Conservation (phyloP, 2,888 invertebrate species). For the Hartigia nigra region DNA sequence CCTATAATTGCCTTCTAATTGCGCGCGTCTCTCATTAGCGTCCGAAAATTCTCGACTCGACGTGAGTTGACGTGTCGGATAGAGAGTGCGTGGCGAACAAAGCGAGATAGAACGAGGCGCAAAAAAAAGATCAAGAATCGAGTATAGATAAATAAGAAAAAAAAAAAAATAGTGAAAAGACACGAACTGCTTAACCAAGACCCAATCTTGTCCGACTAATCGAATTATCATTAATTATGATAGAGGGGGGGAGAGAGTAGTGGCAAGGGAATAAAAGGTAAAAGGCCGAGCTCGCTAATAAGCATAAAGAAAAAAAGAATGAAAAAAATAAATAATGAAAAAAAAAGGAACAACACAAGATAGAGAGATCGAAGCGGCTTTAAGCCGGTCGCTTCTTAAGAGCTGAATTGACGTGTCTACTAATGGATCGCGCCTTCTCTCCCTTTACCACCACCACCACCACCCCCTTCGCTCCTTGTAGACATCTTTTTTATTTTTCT, state of each 20-base stretch:
- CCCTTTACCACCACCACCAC: slow-evolving; percentile 32
- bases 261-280: slow-evolving; percentile 17
- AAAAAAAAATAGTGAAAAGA: slow-evolving; percentile 27
- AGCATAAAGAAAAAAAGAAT: slow-evolving; percentile 18
- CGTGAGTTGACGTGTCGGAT: slow-evolving; percentile 6
- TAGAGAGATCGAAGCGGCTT: slow-evolving; percentile 50
- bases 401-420: slow-evolving; percentile 64
- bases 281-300: slow-evolving; percentile 37
- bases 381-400: slow-evolving; percentile 61
- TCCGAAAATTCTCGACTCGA: background rate
- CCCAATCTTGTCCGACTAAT: slow-evolving; percentile 59
- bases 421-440: slow-evolving; percentile 62
- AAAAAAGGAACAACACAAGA: slow-evolving; percentile 21
- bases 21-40: slow-evolving; percentile 12
- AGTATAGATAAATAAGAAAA: slow-evolving; percentile 6
- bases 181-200: slow-evolving; percentile 38
- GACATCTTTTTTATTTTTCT: slow-evolving; percentile 21
- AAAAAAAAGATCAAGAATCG: background rate
- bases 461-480: slow-evolving; percentile 20
- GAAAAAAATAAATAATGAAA: slow-evolving; percentile 14
- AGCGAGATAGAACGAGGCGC: background rate
- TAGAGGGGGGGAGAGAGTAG: slow-evolving; percentile 30
- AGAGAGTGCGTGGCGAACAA: slow-evolving; percentile 6
- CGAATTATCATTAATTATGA: slow-evolving; percentile 63
- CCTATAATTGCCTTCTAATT: slow-evolving; percentile 19